phyloP scores from a whole-genome alignment of 2,113 vertebrate genomes.

The Heterotis niloticus region DNA sequence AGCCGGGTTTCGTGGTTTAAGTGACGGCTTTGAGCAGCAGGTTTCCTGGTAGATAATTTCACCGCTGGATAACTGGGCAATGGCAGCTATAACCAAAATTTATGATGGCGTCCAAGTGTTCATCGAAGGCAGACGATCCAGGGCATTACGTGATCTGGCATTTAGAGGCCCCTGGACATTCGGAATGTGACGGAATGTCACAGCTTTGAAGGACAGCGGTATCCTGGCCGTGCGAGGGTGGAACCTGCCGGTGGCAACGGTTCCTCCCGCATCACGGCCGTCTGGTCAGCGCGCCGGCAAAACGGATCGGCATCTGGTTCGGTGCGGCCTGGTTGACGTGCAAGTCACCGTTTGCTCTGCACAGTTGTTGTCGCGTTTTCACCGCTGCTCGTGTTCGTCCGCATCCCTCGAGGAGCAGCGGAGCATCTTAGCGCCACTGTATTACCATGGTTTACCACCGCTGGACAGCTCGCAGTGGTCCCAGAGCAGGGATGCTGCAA shows the following conservation, averaged over 20 bases:
- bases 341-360: background rate
- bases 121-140: background rate
- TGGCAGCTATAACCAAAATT: background rate
- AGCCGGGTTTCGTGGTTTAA: too few species aligned
- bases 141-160: constrained; percentile 17
- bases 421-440: background rate
- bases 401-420: too few species aligned
- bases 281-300: too few species aligned
- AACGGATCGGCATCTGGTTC: background rate
- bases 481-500: constrained; percentile 26
- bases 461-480: constrained; percentile 30
- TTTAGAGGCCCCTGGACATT: constrained; percentile 24
- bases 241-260: background rate
- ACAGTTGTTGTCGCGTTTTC: too few species aligned
- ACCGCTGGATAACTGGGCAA: background rate
- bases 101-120: background rate
- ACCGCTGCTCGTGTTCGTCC: too few species aligned
- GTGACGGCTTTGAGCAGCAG: background rate
- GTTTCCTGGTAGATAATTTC: background rate
- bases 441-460: background rate
- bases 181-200: constrained; percentile 23
- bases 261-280: background rate
- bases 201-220: constrained; percentile 22
- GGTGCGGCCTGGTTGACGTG: background rate
- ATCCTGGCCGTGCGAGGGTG: background rate